Evolutionary conservation across 2,797 vertebrate species (phyloP).

Genomic region (Parauchenoglanis punctatus): DNA sequence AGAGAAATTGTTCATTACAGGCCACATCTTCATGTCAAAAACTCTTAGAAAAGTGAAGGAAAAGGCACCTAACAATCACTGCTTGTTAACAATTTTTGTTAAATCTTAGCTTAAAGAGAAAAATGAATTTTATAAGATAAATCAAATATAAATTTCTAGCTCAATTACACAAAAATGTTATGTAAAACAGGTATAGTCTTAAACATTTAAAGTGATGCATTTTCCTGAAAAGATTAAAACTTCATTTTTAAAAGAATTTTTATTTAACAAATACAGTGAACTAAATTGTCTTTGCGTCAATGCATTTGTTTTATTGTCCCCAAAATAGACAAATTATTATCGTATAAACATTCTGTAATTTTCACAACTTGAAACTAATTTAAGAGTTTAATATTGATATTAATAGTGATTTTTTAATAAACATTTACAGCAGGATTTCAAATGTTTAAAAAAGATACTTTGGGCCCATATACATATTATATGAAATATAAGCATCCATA

Average conservation of each 20-base stretch:
- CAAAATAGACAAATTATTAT: conserved; percentile 20
- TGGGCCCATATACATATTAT: neutral
- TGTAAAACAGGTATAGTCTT: neutral
- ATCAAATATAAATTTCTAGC: neutral
- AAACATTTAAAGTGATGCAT: neutral
- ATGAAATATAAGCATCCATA: neutral
- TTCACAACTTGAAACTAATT: neutral
- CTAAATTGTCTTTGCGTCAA: conserved; percentile 4
- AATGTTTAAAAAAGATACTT: neutral
- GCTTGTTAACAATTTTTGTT: neutral
- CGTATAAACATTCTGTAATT: neutral
- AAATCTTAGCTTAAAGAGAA: neutral
- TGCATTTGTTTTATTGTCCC: conserved; percentile 3
- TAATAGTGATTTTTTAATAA: neutral
- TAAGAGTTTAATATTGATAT: neutral
- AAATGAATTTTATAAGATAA: neutral
- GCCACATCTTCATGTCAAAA: neutral
- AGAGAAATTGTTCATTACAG: neutral
- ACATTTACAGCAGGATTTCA: neutral
- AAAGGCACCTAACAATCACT: neutral
- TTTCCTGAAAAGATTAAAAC: conserved; percentile 1
- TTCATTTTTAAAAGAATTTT: neutral
- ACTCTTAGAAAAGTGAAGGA: neutral
- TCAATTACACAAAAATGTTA: neutral
- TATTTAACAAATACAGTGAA: neutral